Base-by-base conservation (phyloP, 2,888 invertebrate species). In the Clanis bilineata region DNA sequence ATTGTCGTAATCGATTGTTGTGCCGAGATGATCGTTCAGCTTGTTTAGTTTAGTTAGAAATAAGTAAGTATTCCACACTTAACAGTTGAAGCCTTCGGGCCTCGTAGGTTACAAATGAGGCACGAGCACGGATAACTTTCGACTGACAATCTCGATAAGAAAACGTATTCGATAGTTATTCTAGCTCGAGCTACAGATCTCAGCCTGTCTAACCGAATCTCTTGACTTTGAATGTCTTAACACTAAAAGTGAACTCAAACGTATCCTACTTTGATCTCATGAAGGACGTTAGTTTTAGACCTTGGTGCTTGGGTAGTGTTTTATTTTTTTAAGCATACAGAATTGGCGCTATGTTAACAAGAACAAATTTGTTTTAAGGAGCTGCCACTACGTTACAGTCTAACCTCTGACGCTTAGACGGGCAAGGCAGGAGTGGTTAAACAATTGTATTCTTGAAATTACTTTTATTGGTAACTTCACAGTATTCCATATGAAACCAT, bases 231-330 rank as follows among this genome's bases (percentile, higher is more conserved):
- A 66, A 43, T 39, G 59, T 57, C 56, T n/a, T 64, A 59, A 62
- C 51, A 62, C 60, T 62, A 62, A 64, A 66, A 60, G 61, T 67
- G 60, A 71, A 76, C 70, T 69, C 66, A 64, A 63, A 72, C 69
- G 74, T 79, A 77, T 82, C 82, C 80, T 83, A 82, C 67, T 70
- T 76, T 87, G 88, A 88, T 88, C 88, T 88, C 88, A 86, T 74
- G 3, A 57, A 58, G 54, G 44, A 56, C 59, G 44, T 60, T 60
- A 55, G 44, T 73, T 72, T 73, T 72, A 67, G 64, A 72, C 69
- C 68, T 73, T 69, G 87, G 86, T 87, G 85, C 85, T 86, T 82
- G 82, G 82, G 80, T 86, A 83, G 76, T 74, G 59, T 62, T 79
- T 71, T 73, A 70, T 72, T 64, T 69, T 65, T 65, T 72, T 51